Percentiles rank a stretch among this genome's conserved stretches.
Evolutionary conservation across 2,888 invertebrate genomes (phyloP).

Genomic region (Mimumesa dahlbomi): DNA sequence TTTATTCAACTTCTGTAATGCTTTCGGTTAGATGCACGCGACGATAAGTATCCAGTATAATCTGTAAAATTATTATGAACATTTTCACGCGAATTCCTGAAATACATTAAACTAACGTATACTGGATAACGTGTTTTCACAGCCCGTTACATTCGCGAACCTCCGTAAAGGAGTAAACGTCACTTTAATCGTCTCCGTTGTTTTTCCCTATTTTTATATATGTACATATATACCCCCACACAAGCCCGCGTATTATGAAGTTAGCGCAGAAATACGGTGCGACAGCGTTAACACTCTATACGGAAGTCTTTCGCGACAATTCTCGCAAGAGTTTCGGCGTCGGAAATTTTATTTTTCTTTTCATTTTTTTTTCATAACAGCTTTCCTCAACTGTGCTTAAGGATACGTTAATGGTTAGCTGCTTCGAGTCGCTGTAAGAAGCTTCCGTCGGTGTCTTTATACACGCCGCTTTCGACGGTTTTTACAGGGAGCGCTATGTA

Average conservation of each 20-base stretch:
- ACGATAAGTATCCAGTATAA: neutral
- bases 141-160: too few species aligned
- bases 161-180: too few species aligned
- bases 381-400: conserved; percentile 11
- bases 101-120: neutral
- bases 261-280: conserved; percentile 41
- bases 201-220: too few species aligned
- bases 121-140: too few species aligned
- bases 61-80: neutral
- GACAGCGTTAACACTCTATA: too few species aligned
- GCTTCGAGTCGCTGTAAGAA: conserved; percentile 37
- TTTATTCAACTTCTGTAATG: neutral
- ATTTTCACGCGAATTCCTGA: neutral
- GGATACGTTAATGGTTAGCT: conserved; percentile 35
- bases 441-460: conserved; percentile 7
- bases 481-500: conserved; percentile 3
- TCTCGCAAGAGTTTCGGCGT: conserved; percentile 19
- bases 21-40: neutral
- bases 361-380: neutral
- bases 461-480: neutral
- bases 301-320: conserved; percentile 17
- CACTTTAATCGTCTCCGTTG: too few species aligned
- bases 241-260: neutral
- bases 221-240: too few species aligned
- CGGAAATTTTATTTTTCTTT: too few species aligned